A percentile compares a stretch with the other conserved stretches of the same genome.
Evolutionary conservation across 1,140 invertebrate species (phyloP).

Genomic region (Anastrepha obliqua): DNA sequence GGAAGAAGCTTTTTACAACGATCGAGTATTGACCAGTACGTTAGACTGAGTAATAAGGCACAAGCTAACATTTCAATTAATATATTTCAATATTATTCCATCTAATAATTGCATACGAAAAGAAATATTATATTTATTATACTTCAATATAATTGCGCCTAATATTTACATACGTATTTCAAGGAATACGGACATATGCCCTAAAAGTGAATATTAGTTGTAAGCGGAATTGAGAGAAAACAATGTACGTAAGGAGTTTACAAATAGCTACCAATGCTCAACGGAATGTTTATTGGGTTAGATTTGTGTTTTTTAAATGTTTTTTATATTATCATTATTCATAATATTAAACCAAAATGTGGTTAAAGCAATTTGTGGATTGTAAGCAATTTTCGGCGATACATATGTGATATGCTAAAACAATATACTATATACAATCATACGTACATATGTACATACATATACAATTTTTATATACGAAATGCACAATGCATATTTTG

Average conservation of each 20-base stretch:
- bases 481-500: constrained; percentile 52
- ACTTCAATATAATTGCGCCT: background rate
- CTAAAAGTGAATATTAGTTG: background rate
- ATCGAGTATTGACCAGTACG: constrained; percentile 52
- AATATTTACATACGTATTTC: background rate
- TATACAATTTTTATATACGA: constrained; percentile 30
- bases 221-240: constrained; percentile 26
- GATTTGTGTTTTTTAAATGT: background rate
- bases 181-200: constrained; percentile 9
- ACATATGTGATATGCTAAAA: constrained; percentile 53
- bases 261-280: background rate
- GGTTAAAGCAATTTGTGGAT: constrained; percentile 6
- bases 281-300: background rate
- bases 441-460: constrained; percentile 13
- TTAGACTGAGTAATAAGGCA: background rate
- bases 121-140: background rate
- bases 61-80: background rate
- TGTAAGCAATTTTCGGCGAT: constrained; percentile 48
- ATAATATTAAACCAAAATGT: constrained; percentile 22
- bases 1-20: constrained; percentile 55
- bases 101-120: background rate
- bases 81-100: constrained; percentile 16
- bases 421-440: constrained; percentile 42
- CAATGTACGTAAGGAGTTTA: background rate
- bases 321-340: background rate